Conservation (phyloP, 2,888 invertebrate species). For the Pyrocoelia pectoralis region DNA sequence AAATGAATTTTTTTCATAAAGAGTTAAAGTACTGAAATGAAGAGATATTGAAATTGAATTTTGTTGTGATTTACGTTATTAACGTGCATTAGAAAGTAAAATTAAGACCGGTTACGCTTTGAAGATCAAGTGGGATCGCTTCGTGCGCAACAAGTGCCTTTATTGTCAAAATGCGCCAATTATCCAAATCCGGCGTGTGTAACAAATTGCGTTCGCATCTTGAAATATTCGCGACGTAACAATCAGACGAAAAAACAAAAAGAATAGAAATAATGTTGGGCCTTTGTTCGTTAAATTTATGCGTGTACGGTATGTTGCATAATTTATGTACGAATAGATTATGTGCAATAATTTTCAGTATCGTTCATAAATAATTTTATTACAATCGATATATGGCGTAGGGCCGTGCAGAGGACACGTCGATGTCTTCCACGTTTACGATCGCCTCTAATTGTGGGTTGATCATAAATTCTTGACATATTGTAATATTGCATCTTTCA, state of each 20-base stretch:
- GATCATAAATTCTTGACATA: conserved; percentile 28
- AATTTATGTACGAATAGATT: conserved; percentile 9
- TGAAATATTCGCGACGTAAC: conserved; percentile 1
- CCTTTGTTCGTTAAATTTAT: conserved; percentile 3
- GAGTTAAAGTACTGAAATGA: too few species aligned
- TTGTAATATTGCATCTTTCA: conserved; percentile 26
- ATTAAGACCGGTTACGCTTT: neutral
- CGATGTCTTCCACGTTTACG: conserved; percentile 22
- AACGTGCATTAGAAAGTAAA: conserved; percentile 1
- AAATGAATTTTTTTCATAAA: too few species aligned
- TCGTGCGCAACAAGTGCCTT: conserved; percentile 19
- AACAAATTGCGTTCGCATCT: conserved; percentile 8
- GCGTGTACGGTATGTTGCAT: conserved; percentile 3
- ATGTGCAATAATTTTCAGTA: conserved; percentile 12
- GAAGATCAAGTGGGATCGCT: neutral
- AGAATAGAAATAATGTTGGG: neutral
- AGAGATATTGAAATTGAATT: too few species aligned
- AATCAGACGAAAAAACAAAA: neutral
- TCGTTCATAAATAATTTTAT: conserved; percentile 13
- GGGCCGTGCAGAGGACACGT: conserved; percentile 24
- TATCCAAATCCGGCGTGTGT: conserved; percentile 17
- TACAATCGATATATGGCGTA: conserved; percentile 13
- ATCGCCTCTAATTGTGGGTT: conserved; percentile 25
- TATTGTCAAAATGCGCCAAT: conserved; percentile 13
- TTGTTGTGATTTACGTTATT: too few species aligned